Evolutionary conservation across 2,888 invertebrate genomes (phyloP), one percentile per base, ranked within the genome.

Genomic region (Lasioglossum zephyrum): DNA sequence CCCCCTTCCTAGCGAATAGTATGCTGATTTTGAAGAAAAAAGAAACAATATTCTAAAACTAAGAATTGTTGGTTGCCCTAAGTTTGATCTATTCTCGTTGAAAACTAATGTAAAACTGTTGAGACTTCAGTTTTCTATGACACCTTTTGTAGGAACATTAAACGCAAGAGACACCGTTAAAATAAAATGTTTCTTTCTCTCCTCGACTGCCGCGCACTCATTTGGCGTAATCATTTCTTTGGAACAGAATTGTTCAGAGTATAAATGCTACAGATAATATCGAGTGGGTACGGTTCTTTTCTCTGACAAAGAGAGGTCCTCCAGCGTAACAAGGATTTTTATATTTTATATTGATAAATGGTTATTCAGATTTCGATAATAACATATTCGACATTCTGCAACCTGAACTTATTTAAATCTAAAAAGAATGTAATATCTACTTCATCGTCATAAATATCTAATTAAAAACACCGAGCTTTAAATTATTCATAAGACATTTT

Each of bases 1-100:
- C 88, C 85, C 80, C 84, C 89, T 85, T 86, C 78, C 47, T 82
- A 77, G 44, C 26, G 47, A 60, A 77, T 77, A 81, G 72, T 31
- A 75, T 81, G 39, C 77, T 81, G 31, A 39, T 22, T 53, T 57
- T n/a, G 73, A 80, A 79, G 11, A 13, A 44, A 44, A 44, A 74
- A 36, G 3, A 36, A 36, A 36, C 36, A 36, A 36, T 3, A 79
- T 60, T 79, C 69, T 57, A 70, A 53, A 36, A 49, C 41, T 41
- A 70, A 22, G n/a, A 41, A 70, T 70, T 70, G n/a, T 41, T 41
- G 41, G 11, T 41, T n/a, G 41, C n/a, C n/a, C 41, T 70, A 70
- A 22, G n/a, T 70, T 70, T 70, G 2, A 41, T 31, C 31, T 63
- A 63, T 5, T 63, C 31, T 63, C 41, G 2, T 69, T 1, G 39